Percentiles rank a stretch among this genome's conserved stretches.
These are phyloP conservation scores for Steinernema carpocapsae DNA, from an alignment of 2,888 invertebrate species.

Conservation along the genomic window DNA sequence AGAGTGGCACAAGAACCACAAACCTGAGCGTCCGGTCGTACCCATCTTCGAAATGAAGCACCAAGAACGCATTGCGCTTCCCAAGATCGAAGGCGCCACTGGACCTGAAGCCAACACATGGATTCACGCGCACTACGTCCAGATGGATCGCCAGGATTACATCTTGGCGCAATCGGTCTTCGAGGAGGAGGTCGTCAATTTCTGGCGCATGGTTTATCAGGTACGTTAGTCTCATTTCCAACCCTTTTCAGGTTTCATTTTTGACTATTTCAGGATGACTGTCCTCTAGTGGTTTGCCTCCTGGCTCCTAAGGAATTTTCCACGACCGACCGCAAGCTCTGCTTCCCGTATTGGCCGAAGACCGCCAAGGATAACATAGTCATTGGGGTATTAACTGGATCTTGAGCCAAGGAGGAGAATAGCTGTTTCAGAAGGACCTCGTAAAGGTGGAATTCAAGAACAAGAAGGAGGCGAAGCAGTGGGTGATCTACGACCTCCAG, in stretches of 20 bases:
- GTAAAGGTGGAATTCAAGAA: conserved; percentile 1
- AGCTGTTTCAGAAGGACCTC: background rate
- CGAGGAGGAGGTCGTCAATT: conserved; percentile 28
- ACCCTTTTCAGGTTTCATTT: no score
- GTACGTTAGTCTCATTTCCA: background rate
- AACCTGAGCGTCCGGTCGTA: conserved; percentile 15
- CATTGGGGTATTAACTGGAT: background rate
- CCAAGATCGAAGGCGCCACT: conserved; percentile 20
- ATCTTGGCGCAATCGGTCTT: conserved; percentile 16
- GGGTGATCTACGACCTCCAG: conserved; percentile 15
- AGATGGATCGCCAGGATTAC: conserved; percentile 23
- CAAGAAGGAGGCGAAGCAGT: conserved; percentile 13
- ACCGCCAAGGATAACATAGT: background rate
- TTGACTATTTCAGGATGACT: background rate
- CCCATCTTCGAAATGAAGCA: background rate
- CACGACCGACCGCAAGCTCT: conserved; percentile 21
- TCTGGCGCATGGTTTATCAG: conserved; percentile 23
- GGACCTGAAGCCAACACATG: conserved; percentile 26
- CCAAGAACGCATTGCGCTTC: conserved; percentile 7
- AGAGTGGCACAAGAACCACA: conserved; percentile 12
- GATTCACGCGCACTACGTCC: conserved; percentile 27
- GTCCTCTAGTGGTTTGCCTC: background rate
- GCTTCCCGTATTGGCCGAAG: conserved; percentile 19
- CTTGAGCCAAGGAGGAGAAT: no score
- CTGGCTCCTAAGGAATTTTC: conserved; percentile 6